Conservation (phyloP, 1,140 invertebrate genomes). For the Diorhabda sublineata region DNA sequence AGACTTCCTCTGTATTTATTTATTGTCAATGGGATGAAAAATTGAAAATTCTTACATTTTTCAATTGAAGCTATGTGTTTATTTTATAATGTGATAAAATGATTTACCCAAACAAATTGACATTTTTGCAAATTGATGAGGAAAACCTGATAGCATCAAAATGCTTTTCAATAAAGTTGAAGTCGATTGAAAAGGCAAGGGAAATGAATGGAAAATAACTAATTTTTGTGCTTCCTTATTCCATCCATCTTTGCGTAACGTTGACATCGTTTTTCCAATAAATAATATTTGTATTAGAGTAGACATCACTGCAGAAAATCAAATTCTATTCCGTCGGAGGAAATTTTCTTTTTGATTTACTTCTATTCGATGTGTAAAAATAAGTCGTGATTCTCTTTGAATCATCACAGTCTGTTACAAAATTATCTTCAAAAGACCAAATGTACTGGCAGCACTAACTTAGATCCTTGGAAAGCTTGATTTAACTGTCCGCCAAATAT, state of each 20-base stretch:
- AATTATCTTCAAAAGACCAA: too few relatives aligned
- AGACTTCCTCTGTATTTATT: too few relatives aligned
- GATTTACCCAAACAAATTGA: background rate
- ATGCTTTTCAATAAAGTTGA: background rate
- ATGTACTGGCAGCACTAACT: too few relatives aligned
- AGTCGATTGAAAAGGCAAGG: constrained; percentile 2
- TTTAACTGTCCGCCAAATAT: too few relatives aligned
- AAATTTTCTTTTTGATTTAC: constrained; percentile 11
- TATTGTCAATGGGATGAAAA: too few relatives aligned
- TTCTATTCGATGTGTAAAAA: background rate
- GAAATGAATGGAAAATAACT: constrained; percentile 15
- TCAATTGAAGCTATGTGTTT: too few relatives aligned
- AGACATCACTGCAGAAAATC: constrained; percentile 13
- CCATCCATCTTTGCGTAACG: constrained; percentile 8
- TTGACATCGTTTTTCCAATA: constrained; percentile 2
- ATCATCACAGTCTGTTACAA: too few relatives aligned
- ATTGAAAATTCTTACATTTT: too few relatives aligned
- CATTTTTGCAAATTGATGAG: background rate
- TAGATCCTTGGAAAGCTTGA: too few relatives aligned
- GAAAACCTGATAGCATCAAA: background rate
- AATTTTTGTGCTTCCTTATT: constrained; percentile 18
- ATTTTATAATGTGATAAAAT: too few relatives aligned
- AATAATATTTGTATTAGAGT: constrained; percentile 14
- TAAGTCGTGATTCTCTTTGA: too few relatives aligned
- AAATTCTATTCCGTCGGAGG: constrained; percentile 9